These are phyloP conservation scores for Neolamprologus caudopunctatus DNA, from an alignment of 2,113 vertebrate genomes.

Conservation along the genomic window DNA sequence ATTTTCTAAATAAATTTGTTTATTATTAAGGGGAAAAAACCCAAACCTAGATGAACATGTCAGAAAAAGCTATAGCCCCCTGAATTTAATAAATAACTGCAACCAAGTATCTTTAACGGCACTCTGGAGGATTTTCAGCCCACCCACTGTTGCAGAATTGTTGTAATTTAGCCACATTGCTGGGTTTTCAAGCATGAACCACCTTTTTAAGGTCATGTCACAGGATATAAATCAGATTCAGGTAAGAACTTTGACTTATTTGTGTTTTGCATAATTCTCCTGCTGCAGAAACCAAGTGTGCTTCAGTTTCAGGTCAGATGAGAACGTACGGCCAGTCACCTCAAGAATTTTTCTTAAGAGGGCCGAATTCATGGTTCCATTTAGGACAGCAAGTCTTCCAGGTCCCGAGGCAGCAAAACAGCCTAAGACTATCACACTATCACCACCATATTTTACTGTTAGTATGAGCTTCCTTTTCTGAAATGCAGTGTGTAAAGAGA, in stretches of 20 bases:
- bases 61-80: accelerated
- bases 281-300: accelerated
- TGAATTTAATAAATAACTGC: background rate
- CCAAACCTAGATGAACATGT: background rate
- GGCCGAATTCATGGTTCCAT: accelerated
- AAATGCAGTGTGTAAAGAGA: background rate
- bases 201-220: background rate
- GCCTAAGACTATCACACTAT: background rate
- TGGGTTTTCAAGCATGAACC: background rate
- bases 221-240: accelerated
- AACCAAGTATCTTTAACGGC: background rate
- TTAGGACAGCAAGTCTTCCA: accelerated
- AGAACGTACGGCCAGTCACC: background rate
- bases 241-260: background rate
- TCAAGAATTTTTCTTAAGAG: background rate
- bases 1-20: background rate
- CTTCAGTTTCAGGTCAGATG: background rate
- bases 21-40: background rate
- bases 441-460: background rate
- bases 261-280: background rate
- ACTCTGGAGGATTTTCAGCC: accelerated
- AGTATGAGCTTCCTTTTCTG: accelerated
- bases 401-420: background rate
- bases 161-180: background rate
- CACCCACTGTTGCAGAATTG: accelerated